Evolutionary conservation across 1,140 invertebrate genomes (phyloP).

Genomic region (Tetranychus urticae): DNA sequence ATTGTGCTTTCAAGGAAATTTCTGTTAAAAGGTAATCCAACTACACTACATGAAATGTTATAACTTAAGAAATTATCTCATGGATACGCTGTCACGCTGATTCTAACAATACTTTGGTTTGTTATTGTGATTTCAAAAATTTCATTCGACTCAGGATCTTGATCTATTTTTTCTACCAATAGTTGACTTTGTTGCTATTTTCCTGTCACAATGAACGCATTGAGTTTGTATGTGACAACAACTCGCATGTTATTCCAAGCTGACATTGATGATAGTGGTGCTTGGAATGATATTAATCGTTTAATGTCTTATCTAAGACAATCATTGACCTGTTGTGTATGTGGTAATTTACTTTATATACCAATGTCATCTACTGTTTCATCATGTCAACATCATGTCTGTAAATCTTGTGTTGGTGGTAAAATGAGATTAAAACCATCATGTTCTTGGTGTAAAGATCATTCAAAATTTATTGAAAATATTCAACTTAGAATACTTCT

Average conservation of each 20-base stretch:
- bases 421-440: slow-evolving; percentile 56
- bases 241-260: slow-evolving; percentile 50
- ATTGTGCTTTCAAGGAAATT: no score
- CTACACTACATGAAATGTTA: no score
- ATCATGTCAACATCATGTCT: slow-evolving; percentile 70
- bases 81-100: no score
- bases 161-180: no score
- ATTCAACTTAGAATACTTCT: slow-evolving; percentile 48
- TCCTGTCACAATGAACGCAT: slow-evolving; percentile 40
- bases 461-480: slow-evolving; percentile 55
- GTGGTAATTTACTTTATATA: slow-evolving; percentile 50
- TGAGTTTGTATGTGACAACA: slow-evolving; percentile 55
- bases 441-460: slow-evolving; percentile 54
- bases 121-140: no score
- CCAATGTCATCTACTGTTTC: slow-evolving; percentile 51
- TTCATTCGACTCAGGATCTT: no score
- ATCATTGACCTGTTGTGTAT: slow-evolving; percentile 64
- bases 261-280: slow-evolving; percentile 35
- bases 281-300: slow-evolving; percentile 53
- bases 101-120: no score
- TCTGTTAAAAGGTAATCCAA: no score
- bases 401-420: slow-evolving; percentile 47
- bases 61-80: no score
- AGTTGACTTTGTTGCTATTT: no score
- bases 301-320: slow-evolving; percentile 57